Conservation (phyloP, 2,888 invertebrate genomes). For the Punctoribates punctum region DNA sequence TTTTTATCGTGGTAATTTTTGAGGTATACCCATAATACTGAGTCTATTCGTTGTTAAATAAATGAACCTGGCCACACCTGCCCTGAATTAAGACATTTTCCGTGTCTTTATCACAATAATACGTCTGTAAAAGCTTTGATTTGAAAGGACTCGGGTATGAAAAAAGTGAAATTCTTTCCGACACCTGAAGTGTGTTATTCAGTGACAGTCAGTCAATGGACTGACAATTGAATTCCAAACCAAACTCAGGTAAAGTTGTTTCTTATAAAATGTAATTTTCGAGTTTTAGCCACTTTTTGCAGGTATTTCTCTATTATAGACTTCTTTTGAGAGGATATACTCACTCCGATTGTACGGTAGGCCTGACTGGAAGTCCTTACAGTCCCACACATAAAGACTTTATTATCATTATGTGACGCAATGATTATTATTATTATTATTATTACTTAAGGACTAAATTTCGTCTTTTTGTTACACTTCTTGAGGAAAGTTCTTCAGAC, state of each 20-base stretch:
- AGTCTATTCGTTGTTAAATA: too few species aligned
- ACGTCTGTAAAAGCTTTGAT: too few species aligned
- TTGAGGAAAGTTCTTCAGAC: too few species aligned
- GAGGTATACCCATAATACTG: too few species aligned
- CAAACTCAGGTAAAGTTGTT: not conserved
- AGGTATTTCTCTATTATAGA: not conserved
- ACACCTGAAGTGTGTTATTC: not conserved
- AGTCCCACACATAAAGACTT: constrained; percentile 10
- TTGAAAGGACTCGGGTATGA: not conserved
- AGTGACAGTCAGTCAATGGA: not conserved
- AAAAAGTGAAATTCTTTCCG: not conserved
- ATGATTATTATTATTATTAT: not conserved
- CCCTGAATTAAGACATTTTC: too few species aligned
- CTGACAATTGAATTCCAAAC: not conserved
- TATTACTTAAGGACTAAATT: constrained; percentile 1
- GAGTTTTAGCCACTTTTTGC: not conserved
- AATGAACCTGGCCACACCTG: too few species aligned
- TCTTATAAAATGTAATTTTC: constrained; percentile 4
- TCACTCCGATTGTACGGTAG: not conserved
- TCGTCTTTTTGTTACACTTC: not conserved
- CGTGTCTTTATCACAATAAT: too few species aligned
- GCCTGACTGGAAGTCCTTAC: not conserved
- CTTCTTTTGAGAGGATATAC: not conserved
- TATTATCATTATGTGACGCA: constrained; percentile 8
- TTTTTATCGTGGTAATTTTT: too few species aligned